phyloP scores from a whole-genome alignment of 2,797 vertebrate species.

The Brotogeris chrysoptera region DNA sequence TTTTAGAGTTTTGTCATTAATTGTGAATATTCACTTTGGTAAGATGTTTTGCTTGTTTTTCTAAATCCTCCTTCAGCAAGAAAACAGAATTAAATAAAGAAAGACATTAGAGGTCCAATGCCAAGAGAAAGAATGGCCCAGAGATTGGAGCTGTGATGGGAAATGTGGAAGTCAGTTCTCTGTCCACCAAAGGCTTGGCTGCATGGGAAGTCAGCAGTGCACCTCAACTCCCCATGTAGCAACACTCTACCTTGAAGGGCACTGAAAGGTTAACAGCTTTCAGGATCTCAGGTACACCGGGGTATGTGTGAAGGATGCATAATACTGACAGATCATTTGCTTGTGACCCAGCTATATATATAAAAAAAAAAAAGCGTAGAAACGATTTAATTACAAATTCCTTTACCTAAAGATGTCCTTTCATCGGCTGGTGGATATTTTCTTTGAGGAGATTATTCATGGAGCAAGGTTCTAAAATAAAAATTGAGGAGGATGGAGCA shows the following conservation, averaged over 20 bases:
- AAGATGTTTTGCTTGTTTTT: conserved; percentile 51
- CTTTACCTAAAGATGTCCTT: conserved; percentile 65
- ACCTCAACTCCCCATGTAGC: not conserved
- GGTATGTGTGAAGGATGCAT: not conserved
- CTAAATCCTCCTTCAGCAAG: not conserved
- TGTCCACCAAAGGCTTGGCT: not conserved
- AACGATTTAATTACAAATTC: conserved; percentile 7
- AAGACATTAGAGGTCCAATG: not conserved
- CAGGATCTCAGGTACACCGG: not conserved
- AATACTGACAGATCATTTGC: not conserved
- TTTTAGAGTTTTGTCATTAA: conserved; percentile 26
- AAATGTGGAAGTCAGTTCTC: not conserved
- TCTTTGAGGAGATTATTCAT: conserved; percentile 62
- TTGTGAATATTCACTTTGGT: conserved; percentile 30
- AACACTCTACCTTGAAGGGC: not conserved
- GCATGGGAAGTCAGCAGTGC: not conserved
- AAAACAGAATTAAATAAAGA: conserved; percentile 9
- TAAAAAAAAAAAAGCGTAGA: not conserved
- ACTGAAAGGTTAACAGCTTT: not conserved
- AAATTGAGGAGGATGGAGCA: conserved; percentile 69
- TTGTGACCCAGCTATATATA: conserved; percentile 13
- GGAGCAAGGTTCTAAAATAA: conserved; percentile 71
- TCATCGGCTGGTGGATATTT: conserved; percentile 44
- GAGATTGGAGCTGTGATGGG: not conserved
- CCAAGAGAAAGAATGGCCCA: not conserved